Percentiles rank a stretch among this genome's conserved stretches.
Evolutionary conservation across 2,113 vertebrate genomes (phyloP).

Genomic region (Noctilio leporinus): DNA sequence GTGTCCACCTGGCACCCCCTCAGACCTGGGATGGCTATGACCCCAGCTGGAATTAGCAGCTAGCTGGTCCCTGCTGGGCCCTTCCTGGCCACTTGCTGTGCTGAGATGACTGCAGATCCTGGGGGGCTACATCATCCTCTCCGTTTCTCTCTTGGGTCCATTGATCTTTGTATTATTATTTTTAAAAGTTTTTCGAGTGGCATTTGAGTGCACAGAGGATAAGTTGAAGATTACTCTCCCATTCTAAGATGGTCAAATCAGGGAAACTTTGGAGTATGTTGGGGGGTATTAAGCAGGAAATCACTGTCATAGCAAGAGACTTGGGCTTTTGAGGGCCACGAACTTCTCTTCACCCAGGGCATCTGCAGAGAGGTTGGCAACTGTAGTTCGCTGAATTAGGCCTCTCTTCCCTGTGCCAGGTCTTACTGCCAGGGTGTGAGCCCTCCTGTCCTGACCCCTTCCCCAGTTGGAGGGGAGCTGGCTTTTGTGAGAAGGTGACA

Average conservation of each 20-base stretch:
- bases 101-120: background rate
- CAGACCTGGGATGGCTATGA: conserved; percentile 91
- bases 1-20: conserved; percentile 90
- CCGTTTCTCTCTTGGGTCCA: background rate
- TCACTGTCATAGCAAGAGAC: conserved; percentile 18
- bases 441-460: background rate
- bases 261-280: background rate
- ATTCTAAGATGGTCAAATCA: conserved; percentile 14
- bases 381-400: background rate
- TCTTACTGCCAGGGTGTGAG: background rate
- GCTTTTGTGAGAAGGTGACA: background rate
- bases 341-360: background rate
- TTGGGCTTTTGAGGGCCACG: background rate
- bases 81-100: background rate
- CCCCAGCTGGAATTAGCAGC: conserved; percentile 87
- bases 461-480: background rate
- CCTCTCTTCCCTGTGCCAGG: background rate
- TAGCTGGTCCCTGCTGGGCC: background rate
- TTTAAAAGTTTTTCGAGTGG: conserved; percentile 13
- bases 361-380: background rate
- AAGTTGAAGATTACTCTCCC: background rate
- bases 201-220: conserved; percentile 57
- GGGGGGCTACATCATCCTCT: background rate
- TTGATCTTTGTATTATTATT: background rate
- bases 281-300: background rate